Conservation (phyloP, 2,113 vertebrate species). For the Rhombomys opimus region DNA sequence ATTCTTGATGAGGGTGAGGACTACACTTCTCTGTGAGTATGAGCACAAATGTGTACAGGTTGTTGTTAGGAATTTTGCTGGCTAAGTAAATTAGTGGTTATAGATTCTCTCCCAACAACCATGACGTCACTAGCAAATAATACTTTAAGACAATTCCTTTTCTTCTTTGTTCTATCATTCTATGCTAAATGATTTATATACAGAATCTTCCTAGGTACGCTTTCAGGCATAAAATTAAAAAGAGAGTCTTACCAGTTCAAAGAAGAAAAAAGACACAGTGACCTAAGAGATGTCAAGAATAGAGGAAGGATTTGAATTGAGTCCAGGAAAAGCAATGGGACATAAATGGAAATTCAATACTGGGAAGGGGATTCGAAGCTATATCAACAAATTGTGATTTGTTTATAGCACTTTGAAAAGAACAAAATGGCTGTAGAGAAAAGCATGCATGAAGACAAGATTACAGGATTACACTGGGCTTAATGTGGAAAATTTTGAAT, state of each 20-base stretch:
- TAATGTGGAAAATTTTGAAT: not conserved
- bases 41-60: not conserved
- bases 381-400: not conserved
- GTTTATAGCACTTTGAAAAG: not conserved
- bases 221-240: constrained; percentile 1
- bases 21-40: not conserved
- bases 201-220: not conserved
- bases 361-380: constrained; percentile 11
- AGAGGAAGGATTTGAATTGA: not conserved
- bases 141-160: not conserved
- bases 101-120: not conserved
- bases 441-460: not conserved
- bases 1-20: not conserved
- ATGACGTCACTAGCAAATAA: not conserved
- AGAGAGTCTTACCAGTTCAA: not conserved
- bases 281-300: not conserved
- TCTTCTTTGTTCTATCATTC: not conserved
- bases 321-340: not conserved
- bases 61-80: not conserved
- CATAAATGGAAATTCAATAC: not conserved
- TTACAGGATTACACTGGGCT: not conserved
- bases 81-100: not conserved
- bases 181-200: not conserved
- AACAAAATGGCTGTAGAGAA: not conserved
- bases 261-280: not conserved